Conservation (phyloP, 2,797 vertebrate genomes). For the Neostethus bicornis region DNA sequence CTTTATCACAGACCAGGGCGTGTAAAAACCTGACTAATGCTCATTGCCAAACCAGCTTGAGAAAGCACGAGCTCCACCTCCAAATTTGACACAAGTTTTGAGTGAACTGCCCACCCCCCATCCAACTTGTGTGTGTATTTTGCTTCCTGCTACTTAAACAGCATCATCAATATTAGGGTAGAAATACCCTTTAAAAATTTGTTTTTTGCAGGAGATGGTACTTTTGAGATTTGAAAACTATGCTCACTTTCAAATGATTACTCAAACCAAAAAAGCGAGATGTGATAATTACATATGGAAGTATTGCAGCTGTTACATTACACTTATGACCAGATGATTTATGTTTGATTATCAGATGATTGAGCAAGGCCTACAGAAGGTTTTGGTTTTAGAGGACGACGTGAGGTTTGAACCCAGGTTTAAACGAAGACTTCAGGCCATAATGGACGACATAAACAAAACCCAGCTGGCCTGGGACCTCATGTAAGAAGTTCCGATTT, state of each 20-base stretch:
- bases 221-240: background rate
- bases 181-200: too few relatives aligned
- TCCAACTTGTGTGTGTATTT: too few relatives aligned
- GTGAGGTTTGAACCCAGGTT: conserved; percentile 95
- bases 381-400: conserved; percentile 93
- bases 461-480: conserved; percentile 93
- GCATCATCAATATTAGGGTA: too few relatives aligned
- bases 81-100: too few relatives aligned
- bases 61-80: too few relatives aligned
- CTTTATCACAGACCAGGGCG: too few relatives aligned
- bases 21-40: too few relatives aligned
- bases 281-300: background rate
- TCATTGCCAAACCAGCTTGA: too few relatives aligned
- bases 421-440: conserved; percentile 84
- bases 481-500: conserved; percentile 95
- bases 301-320: background rate
- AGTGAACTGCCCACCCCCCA: too few relatives aligned
- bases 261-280: background rate
- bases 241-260: background rate
- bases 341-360: conserved; percentile 79
- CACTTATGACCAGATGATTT: background rate
- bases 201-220: background rate
- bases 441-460: conserved; percentile 87
- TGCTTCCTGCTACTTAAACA: too few relatives aligned
- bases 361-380: conserved; percentile 83